A percentile compares a stretch with the other conserved stretches of the same genome.
phyloP scores from a whole-genome alignment of 2,888 invertebrate genomes.

The Philereme transversata region DNA sequence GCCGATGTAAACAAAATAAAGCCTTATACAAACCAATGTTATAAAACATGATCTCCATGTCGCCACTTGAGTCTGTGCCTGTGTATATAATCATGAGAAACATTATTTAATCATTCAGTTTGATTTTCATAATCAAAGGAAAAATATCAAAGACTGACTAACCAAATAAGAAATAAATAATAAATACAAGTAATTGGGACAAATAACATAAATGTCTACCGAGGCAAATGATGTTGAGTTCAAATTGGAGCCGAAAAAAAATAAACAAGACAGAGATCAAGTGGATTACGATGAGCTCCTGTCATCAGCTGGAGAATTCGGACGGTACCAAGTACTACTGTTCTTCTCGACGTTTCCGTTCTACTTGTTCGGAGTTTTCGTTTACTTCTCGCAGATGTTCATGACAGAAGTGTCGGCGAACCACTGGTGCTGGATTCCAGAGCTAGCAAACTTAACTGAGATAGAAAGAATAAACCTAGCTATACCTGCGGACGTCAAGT shows the following conservation, averaged over 20 bases:
- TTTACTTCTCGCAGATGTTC: constrained; percentile 48
- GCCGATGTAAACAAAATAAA: constrained; percentile 26
- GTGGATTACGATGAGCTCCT: constrained; percentile 48
- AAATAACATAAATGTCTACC: constrained; percentile 34
- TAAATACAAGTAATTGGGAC: not conserved
- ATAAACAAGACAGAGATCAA: constrained; percentile 29
- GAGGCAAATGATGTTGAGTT: constrained; percentile 19
- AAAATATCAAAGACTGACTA: constrained; percentile 13
- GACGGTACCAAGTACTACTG: constrained; percentile 46
- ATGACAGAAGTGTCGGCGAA: constrained; percentile 48
- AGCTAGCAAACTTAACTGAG: constrained; percentile 45
- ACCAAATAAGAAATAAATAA: constrained; percentile 1
- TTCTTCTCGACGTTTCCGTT: constrained; percentile 49
- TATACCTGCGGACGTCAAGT: constrained; percentile 43
- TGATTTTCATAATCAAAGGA: constrained; percentile 16
- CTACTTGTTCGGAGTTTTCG: constrained; percentile 47
- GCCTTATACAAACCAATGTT: constrained; percentile 17
- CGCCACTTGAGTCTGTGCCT: constrained; percentile 1
- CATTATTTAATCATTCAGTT: constrained; percentile 12
- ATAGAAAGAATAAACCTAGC: constrained; percentile 43
- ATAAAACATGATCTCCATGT: constrained; percentile 21
- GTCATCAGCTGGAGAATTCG: constrained; percentile 49
- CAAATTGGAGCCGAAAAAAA: constrained; percentile 23
- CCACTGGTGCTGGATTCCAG: constrained; percentile 54
- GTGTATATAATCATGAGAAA: constrained; percentile 19